Conservation (phyloP, 2,797 vertebrate genomes). For the Pseudochirops corinnae region DNA sequence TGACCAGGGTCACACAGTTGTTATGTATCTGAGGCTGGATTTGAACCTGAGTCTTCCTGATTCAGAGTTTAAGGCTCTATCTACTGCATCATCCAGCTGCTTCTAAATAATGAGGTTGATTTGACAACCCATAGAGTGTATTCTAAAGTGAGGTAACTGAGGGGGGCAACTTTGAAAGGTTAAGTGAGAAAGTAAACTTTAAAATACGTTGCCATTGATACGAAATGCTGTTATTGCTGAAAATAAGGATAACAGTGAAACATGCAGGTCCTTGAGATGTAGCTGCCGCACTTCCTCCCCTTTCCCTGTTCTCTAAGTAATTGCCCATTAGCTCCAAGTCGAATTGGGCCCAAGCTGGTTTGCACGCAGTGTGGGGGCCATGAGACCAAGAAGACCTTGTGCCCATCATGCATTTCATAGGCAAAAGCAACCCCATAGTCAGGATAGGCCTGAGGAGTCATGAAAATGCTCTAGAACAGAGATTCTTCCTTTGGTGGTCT, state of each 20-base stretch:
- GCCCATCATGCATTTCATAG: background rate
- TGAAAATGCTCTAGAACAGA: background rate
- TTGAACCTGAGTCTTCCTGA: background rate
- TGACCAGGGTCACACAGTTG: background rate
- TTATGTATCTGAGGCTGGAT: background rate
- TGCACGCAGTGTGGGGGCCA: background rate
- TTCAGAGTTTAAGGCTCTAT: background rate
- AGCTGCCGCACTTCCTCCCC: background rate
- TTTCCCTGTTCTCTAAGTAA: background rate
- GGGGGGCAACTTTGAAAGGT: background rate
- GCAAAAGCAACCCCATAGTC: background rate
- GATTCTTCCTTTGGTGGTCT: background rate
- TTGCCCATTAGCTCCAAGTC: background rate
- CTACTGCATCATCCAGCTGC: background rate
- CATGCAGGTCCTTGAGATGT: background rate
- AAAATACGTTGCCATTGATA: background rate
- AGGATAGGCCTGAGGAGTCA: background rate
- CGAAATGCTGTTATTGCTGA: background rate
- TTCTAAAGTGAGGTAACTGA: background rate
- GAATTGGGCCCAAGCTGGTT: background rate
- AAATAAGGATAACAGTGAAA: background rate
- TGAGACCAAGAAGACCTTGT: background rate
- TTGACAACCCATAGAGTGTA: background rate
- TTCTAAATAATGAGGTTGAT: background rate
- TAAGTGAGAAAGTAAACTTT: background rate